These are phyloP conservation scores for Saturnia pavonia DNA, from an alignment of 2,888 invertebrate species.

Conservation along the genomic window DNA sequence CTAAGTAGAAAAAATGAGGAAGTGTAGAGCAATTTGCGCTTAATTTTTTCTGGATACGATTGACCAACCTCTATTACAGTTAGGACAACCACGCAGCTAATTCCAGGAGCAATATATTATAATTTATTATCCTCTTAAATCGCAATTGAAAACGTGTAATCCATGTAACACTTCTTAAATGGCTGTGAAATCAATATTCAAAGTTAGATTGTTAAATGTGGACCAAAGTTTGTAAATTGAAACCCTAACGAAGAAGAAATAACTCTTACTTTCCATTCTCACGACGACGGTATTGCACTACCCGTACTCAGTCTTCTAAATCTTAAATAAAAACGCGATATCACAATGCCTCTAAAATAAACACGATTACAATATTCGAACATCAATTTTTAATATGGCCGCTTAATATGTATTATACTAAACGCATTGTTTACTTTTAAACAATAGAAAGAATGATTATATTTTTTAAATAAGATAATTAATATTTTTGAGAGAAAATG, in stretches of 20 bases:
- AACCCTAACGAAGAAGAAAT: neutral
- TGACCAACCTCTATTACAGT: no score
- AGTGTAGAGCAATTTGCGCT: no score
- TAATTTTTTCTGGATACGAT: no score
- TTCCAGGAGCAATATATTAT: no score
- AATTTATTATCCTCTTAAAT: neutral
- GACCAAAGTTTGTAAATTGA: neutral
- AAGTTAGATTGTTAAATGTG: neutral
- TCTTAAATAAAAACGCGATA: slow-evolving; percentile 24
- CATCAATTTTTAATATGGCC: neutral
- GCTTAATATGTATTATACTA: neutral
- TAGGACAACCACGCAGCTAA: no score
- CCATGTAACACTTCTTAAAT: neutral
- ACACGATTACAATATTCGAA: neutral
- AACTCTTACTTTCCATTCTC: neutral
- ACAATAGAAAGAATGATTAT: neutral
- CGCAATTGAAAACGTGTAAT: neutral
- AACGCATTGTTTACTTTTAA: neutral
- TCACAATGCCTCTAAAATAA: slow-evolving; percentile 22
- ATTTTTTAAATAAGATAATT: neutral
- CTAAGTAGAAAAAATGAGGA: no score
- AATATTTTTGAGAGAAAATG: no score
- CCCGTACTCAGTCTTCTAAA: slow-evolving; percentile 71
- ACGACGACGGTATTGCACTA: slow-evolving; percentile 67
- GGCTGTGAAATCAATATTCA: neutral